Base-by-base conservation (phyloP, 1,140 invertebrate genomes). In the Leptoteleia sp. region DNA sequence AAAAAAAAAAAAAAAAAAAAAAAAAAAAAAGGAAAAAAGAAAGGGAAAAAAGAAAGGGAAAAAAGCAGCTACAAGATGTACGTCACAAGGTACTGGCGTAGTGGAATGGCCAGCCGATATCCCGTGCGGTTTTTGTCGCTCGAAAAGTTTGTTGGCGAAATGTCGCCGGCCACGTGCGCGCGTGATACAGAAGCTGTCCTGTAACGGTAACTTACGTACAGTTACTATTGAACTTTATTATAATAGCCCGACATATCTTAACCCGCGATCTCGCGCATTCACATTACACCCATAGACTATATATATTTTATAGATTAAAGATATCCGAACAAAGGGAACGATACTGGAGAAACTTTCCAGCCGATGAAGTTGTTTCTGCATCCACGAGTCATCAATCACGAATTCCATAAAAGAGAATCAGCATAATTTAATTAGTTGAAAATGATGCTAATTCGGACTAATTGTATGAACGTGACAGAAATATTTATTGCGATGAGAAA, bases 181-280 rank as follows among this genome's bases (percentile, higher is more conserved):
- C 11, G 50, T 22, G 22, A 22, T 25, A 54, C 62, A 55, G 61
- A 54, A 65, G 64, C 64, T 31, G 52, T 29, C n/a, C 22, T 22
- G 12, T 48, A 57, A 68, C 50, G 64, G 52, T 57, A 68, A 38
- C 17, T 55, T 45, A 57, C 43, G 13, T 68, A 48, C 52, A 57
- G 40, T 57, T 57, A 55, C 38, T 37, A 55, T 37, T 67, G 62
- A 55, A 65, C 61, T 65, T 65, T 52, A 65, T 65, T 65, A 54
- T 54, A 65, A 65, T 40, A 64, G 59, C 33, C 27, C 8, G 11
- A 8, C 13, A 22, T 65, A 65, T 65, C 47, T 65, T 35, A 15
- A 22, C 12, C 19, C 29, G 38, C 19, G 27, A 54, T 64, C 48
- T 13, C 17, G 62, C 16, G 27, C 16, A 55, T 31, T 54, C 17